Conservation (phyloP, 2,888 invertebrate genomes). For the Drosophila anomalata region DNA sequence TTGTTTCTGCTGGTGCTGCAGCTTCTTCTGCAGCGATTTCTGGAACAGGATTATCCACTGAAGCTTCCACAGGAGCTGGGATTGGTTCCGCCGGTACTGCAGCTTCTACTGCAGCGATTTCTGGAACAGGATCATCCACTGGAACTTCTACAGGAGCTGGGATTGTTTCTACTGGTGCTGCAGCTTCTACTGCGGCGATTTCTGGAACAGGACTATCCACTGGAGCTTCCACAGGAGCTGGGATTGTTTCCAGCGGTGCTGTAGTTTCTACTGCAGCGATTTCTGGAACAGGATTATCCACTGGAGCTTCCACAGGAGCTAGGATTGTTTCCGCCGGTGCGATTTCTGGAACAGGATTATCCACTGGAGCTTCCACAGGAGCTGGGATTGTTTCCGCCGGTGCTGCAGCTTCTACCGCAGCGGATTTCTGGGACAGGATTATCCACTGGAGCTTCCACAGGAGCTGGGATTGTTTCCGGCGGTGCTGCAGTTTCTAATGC, state of each 20-base stretch:
- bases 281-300: background rate
- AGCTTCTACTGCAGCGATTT: background rate
- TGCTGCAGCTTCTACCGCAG: background rate
- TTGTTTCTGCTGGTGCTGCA: background rate
- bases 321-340: background rate
- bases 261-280: background rate
- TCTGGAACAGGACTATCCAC: background rate
- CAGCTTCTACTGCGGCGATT: background rate
- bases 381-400: background rate
- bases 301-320: background rate
- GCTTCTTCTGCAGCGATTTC: background rate
- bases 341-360: background rate
- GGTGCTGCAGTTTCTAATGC: background rate
- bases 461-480: background rate
- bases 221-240: background rate
- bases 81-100: background rate
- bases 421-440: background rate
- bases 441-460: no score
- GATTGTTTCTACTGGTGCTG: background rate
- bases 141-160: background rate
- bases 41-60: background rate
- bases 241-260: background rate
- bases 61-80: background rate
- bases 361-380: background rate
- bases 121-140: background rate